Percentiles rank a stretch among this genome's conserved stretches.
These are phyloP conservation scores for Enteromius mattozi DNA, from an alignment of 2,797 vertebrate species.

Conservation along the genomic window DNA sequence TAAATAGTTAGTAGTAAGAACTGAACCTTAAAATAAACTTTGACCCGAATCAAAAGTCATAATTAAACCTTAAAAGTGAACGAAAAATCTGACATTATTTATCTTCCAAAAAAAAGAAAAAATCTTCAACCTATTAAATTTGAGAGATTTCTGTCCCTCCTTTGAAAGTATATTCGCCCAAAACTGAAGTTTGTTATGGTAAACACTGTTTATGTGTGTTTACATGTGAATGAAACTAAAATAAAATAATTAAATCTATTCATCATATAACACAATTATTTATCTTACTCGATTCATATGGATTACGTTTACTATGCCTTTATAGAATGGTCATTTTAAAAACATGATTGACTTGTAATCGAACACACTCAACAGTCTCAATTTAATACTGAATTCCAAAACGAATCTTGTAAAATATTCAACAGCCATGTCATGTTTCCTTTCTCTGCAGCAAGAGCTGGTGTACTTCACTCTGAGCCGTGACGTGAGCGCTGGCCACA, in stretches of 20 bases:
- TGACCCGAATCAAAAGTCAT: too few species aligned
- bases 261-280: not conserved
- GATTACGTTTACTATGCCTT: not conserved
- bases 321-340: not conserved
- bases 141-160: not conserved
- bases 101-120: too few species aligned
- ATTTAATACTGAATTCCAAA: not conserved
- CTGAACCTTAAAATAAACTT: too few species aligned
- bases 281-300: not conserved
- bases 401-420: not conserved
- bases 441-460: slow-evolving; percentile 89
- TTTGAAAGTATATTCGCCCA: not conserved
- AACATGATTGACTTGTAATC: not conserved
- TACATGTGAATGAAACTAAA: not conserved
- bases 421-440: not conserved
- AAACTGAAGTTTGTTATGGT: too few species aligned
- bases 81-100: too few species aligned
- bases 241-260: not conserved
- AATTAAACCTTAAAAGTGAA: too few species aligned
- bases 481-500: slow-evolving; percentile 83
- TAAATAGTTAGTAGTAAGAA: too few species aligned
- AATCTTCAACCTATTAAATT: too few species aligned
- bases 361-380: not conserved
- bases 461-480: slow-evolving; percentile 95
- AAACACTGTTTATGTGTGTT: too few species aligned